Evolutionary conservation across 2,797 vertebrate genomes (phyloP), one percentile per base, ranked within the genome.

Genomic region (Lepidocolaptes lacrymiger): DNA sequence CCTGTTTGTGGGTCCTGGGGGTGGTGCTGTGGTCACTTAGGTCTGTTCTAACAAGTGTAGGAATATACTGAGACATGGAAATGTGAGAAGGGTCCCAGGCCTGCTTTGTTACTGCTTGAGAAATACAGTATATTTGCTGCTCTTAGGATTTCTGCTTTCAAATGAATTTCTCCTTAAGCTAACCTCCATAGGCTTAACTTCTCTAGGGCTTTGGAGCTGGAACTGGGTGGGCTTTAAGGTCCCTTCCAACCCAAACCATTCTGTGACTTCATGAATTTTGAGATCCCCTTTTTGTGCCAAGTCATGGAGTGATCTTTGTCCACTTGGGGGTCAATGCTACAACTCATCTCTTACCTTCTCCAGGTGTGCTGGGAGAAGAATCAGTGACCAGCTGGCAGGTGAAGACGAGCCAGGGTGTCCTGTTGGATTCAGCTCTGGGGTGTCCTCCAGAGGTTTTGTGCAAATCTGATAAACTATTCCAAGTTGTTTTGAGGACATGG

Each of bases 1-100:
- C 4, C 14, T 22, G 6, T 14, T 12, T 12, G 14, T 4, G 8
- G 23, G 12, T 32, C 1, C n/a, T 24, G 5, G 43, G 27, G 15
- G 6, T 37, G 32, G 1, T 46, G 39, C 1, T 46, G 64, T 4
- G 3, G 23, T 58, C 43, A 9, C 30, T 49, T 1, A 7, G 14
- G 14, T 58, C 51, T 58, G 0, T 28, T 46, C 3, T 2, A 22
- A 27, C 2, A 26, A 41, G 9, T 11, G 26, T 9, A 20, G 52
- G 30, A 52, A 32, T 22, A 20, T 1, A 1, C 6, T 59, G 34
- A 37, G 20, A 28, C 7, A 34, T 15, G 16, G 43, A 69, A 62
- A 28, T 12, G 41, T n/a, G 7, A 43, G 59, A 56, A 62, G 4
- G 7, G 5, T 23, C 18, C 5, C 0, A 0, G 3, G 37, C 15